Evolutionary conservation across 2,113 vertebrate species (phyloP), one percentile per base, ranked within the genome.

Genomic region (Hystrix brachyura): DNA sequence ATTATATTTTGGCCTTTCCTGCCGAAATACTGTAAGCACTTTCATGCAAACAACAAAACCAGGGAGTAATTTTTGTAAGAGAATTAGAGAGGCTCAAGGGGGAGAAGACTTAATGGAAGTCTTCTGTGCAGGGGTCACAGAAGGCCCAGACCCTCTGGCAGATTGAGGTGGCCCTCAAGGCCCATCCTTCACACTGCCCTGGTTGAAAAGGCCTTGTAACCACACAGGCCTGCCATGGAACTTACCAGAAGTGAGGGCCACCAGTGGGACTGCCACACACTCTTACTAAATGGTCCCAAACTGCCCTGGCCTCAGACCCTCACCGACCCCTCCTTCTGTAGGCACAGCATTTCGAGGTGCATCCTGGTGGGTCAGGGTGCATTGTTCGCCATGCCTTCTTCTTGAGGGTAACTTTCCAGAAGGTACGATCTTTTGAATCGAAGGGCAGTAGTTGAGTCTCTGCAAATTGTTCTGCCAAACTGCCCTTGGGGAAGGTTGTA

Each of bases 181-280:
- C 69, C 51, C 57, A 23, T 29, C 76, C 53, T 78, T 80, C 53
- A 32, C 14, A 15, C n/a, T 34, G n/a, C 64, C 86, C 46, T 48
- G 91, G n/a, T 80, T n/a, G 57, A 10, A 93, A 91, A 90, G 94
- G 25, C 93, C 51, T 80, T 93, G 65, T 79, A 17, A 65, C 51
- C 13, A 8, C 69, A 55, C 29, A 29, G 87, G 48, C 87, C 90
- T 94, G 79, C 88, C 32, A 11, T 32, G 59, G 72, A 90, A 34
- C 65, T 76, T 90, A 81, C 29, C 53, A 55, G 85, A n/a, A 59
- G 71, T 57, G 81, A 96, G 65, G 87, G 71, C 71, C 53, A 53
- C 76, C 13, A 25, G 93, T 48, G 18, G 4, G 32, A 53, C 0
- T 7, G 87, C 67, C 87, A 32, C 51, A 11, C 25, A 53, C 60